These are phyloP conservation scores for Ophion costatus DNA, from an alignment of 2,888 invertebrate species.

Conservation along the genomic window DNA sequence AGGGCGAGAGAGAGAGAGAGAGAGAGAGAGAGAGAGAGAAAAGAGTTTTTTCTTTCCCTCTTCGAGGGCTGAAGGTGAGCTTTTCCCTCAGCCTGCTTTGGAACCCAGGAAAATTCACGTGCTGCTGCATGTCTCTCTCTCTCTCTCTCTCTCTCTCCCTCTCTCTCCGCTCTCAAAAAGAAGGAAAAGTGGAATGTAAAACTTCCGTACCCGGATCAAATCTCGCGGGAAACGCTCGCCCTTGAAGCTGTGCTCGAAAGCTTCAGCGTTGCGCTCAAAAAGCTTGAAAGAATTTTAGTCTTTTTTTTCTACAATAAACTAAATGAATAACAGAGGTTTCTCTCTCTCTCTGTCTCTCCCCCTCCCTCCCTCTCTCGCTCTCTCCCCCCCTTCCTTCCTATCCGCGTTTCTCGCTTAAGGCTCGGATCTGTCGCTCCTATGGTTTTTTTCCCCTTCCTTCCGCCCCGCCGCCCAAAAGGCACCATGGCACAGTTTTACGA, in stretches of 20 bases:
- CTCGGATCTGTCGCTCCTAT: neutral
- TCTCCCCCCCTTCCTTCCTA: neutral
- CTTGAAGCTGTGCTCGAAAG: slow-evolving; percentile 24
- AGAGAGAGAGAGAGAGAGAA: neutral
- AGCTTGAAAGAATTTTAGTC: slow-evolving; percentile 23
- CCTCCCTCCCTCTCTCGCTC: neutral
- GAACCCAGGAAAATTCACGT: slow-evolving; percentile 62
- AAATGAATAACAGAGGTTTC: slow-evolving; percentile 42
- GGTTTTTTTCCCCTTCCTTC: neutral
- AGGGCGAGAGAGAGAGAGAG: neutral
- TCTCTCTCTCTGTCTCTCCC: neutral
- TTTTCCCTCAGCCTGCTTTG: slow-evolving; percentile 46
- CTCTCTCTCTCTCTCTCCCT: slow-evolving; percentile 45
- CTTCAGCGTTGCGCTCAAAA: slow-evolving; percentile 17
- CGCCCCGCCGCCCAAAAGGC: slow-evolving; percentile 9
- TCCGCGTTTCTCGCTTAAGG: neutral
- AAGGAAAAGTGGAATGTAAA: slow-evolving; percentile 52
- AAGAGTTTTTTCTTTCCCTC: slow-evolving; percentile 45
- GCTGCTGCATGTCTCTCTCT: slow-evolving; percentile 53
- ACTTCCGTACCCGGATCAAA: slow-evolving; percentile 53
- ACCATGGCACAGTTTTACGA: slow-evolving; percentile 37
- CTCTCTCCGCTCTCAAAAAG: slow-evolving; percentile 34
- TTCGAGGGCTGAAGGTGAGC: neutral
- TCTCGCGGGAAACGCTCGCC: slow-evolving; percentile 43
- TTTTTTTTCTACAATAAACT: slow-evolving; percentile 44